Evolutionary conservation across 2,113 vertebrate genomes (phyloP), one percentile per base, ranked within the genome.

Genomic region (Malurus melanocephalus): DNA sequence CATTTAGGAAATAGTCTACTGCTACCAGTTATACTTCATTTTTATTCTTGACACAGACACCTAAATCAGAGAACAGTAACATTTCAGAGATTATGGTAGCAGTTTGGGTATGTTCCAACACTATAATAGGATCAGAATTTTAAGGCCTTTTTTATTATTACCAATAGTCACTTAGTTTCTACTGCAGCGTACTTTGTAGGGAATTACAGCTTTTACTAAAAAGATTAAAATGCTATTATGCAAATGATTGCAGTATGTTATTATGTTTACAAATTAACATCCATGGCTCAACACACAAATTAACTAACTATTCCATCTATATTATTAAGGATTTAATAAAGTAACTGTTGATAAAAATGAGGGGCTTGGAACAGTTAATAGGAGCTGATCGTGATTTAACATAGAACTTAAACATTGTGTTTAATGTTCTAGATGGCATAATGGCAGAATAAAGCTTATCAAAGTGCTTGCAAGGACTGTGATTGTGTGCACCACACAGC

Each of bases 221-320:
- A 98, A 98, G 97, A 98, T 98, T 98, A 98, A 98, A 98, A 98
- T 97, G 97, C 97, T 98, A 97, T 98, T 98, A 98, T 98, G 97
- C 97, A 98, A 98, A 98, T 98, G 97, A 97, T 97, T 98, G 97
- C 97, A 96, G 97, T 98, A 97, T 97, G 97, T 98, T 98, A 98
- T 98, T 98, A 97, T 98, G 97, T 98, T 98, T 97, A 98, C 97
- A 98, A 98, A 98, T 98, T 97, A 98, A 97, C 97, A 97, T 97
- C 97, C 96, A 97, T 97, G 97, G 97, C 97, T 98, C 97, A 97
- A 98, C 97, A 98, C 97, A 97, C 97, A 97, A 97, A 98, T 98
- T 98, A 98, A 97, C 97, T 97, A 96, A 97, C 97, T 98, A 96
- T 97, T 97, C 97, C 97, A 97, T 98, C 97, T 97, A 95, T 97